Base-by-base conservation (phyloP, 2,888 invertebrate genomes). In the Meliscaeva auricollis region DNA sequence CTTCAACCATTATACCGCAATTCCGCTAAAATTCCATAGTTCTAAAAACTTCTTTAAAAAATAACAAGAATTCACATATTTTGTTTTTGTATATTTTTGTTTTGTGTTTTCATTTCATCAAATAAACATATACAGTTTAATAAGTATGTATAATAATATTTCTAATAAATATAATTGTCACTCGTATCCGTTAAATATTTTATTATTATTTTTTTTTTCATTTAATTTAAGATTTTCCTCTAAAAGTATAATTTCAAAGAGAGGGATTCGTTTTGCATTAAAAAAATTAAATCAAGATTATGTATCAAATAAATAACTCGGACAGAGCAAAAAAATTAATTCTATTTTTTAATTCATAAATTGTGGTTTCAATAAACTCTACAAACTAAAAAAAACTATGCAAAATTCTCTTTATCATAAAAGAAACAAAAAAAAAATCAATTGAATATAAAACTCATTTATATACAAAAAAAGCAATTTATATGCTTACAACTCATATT, bases 111-210 rank as follows among this genome's bases (percentile, higher is more conserved):
- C 77, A 69, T 62, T 81, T 85, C 76, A 77, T 85, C 85, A 85
- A 81, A 85, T 81, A 73, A 85, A 85, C 85, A 85, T 85, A 81
- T 73, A 85, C 73, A 85, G 75, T 84, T 64, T 74, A 78, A 50
- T 50, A 48, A 74, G 52, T 44, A 54, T 69, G 84, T 80, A 75
- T 84, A 83, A 58, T 84, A 85, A 64, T 64, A 46, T 68, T 77
- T 76, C 44, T 77, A 81, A 81, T 85, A 85, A 85, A 81, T 85
- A 85, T 85, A 85, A 77, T 85, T 81, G 85, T 81, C 81, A 85
- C 85, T 85, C 81, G 73, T 80, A 76, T 76, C 84, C 84, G 72
- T 76, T 75, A 66, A 72, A 72, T 54, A 64, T 38, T 32, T 76
- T 75, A 46, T 72, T 68, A 60, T 52, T 17, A 5, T 20, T 70